Conservation (phyloP, 2,113 vertebrate genomes). For the Uria aalge region DNA sequence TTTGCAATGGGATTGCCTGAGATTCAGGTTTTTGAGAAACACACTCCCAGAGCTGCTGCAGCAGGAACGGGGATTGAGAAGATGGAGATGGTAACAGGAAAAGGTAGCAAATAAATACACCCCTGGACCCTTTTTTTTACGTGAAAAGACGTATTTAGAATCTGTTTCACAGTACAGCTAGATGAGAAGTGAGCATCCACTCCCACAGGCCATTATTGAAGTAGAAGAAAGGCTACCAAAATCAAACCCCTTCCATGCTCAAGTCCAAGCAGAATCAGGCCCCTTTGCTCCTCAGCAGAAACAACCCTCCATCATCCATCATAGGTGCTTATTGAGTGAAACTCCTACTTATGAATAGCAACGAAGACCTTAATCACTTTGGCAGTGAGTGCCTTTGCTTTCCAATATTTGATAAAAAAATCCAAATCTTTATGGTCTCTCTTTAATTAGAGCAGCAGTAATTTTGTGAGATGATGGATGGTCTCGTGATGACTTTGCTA, state of each 20-base stretch:
- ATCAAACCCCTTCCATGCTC: background rate
- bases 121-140: background rate
- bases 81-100: background rate
- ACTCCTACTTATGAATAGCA: background rate
- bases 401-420: background rate
- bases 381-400: background rate
- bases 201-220: background rate
- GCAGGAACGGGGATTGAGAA: background rate
- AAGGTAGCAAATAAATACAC: background rate
- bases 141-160: background rate
- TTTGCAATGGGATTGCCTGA: background rate
- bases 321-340: background rate
- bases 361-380: background rate
- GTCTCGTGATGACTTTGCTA: background rate
- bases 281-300: background rate
- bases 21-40: background rate
- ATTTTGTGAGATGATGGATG: background rate
- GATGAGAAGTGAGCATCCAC: background rate
- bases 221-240: background rate
- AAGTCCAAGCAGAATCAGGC: background rate
- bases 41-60: background rate
- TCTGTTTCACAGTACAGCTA: background rate
- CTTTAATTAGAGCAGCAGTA: background rate
- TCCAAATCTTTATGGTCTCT: rapidly evolving
- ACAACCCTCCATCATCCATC: background rate